phyloP scores from a whole-genome alignment of 2,888 invertebrate genomes.

The Altica lythri region DNA sequence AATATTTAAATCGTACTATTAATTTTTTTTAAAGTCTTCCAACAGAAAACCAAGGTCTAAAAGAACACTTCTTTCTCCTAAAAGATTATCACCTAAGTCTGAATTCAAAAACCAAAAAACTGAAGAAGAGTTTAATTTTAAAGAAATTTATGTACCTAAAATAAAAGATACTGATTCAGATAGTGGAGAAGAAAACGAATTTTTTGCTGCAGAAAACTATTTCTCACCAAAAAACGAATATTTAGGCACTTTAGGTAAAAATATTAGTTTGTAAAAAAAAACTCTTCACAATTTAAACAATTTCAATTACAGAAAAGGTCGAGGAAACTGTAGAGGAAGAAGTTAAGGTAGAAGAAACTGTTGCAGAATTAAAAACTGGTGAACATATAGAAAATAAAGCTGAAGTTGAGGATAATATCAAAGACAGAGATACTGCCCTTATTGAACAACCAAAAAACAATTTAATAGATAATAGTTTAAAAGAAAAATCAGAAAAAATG shows the following conservation, averaged over 20 bases:
- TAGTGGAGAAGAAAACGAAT: slow-evolving; percentile 22
- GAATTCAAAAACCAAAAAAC: slow-evolving; percentile 4
- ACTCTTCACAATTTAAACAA: background rate
- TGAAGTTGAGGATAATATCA: no score
- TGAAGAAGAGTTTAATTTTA: slow-evolving; percentile 24
- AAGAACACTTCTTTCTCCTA: slow-evolving; percentile 27
- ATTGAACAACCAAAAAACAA: no score
- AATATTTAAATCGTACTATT: no score
- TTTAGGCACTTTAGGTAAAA: slow-evolving; percentile 15
- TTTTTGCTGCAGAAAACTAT: background rate
- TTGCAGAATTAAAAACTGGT: slow-evolving; percentile 14
- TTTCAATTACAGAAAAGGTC: slow-evolving; percentile 1
- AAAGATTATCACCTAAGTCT: slow-evolving; percentile 11
- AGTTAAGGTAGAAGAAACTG: background rate
- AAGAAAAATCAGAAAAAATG: no score
- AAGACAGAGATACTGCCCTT: no score
- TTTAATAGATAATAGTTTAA: no score
- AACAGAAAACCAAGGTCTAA: slow-evolving; percentile 29
- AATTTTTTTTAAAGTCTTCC: slow-evolving; percentile 2
- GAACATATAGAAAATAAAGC: slow-evolving; percentile 20
- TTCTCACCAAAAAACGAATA: slow-evolving; percentile 12
- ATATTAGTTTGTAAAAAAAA: slow-evolving; percentile 8
- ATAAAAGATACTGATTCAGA: slow-evolving; percentile 30
- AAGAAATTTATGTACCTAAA: slow-evolving; percentile 24
- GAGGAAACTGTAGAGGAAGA: slow-evolving; percentile 9